Evolutionary conservation across 1,140 invertebrate species (phyloP), one percentile per base, ranked within the genome.

Genomic region (Geopemphigus sp.): DNA sequence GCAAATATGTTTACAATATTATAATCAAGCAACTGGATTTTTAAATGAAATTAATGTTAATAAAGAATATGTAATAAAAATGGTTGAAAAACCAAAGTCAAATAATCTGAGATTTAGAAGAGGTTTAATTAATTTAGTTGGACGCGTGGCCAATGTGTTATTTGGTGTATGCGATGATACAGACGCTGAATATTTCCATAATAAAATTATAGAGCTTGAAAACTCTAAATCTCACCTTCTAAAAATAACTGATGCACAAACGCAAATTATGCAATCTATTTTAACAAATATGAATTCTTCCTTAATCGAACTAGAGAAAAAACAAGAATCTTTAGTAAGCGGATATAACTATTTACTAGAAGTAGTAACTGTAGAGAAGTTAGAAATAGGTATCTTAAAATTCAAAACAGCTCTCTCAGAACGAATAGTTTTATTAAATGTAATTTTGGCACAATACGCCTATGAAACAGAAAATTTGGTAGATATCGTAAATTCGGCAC

Each of bases 11-110:
- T 59, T 12, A 4, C 61, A 15, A 32, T 63, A 32, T 17, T 29
- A 63, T 32, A 6, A 32, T 5, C 26, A 64, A 39, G 32, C 19
- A 32, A 32, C 15, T 32, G n/a, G 39, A 14, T 64, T 64, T 64
- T 39, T 64, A 39, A 15, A 1, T 14, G 61, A 64, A 64, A 64
- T 64, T 22, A 39, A 32, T 64, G 32, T 14, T 12, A 64, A 64
- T n/a, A 64, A 22, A 39, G 26, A 39, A 64, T 15, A 39, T 64
- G 29, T 64, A 39, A 32, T 64, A 64, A 45, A 64, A 64, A n/a
- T 64, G 6, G 19, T 64, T 8, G 29, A 64, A 4, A 10, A 32
- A 39, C 32, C 29, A 12, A 59, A 24, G 8, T 4, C 32, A 59
- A 59, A 14, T 0, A 19, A 19, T 64, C 17, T 10, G 3, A 32